Evolutionary conservation across 2,113 vertebrate genomes (phyloP).

Genomic region (Gallinago paraguaiae): DNA sequence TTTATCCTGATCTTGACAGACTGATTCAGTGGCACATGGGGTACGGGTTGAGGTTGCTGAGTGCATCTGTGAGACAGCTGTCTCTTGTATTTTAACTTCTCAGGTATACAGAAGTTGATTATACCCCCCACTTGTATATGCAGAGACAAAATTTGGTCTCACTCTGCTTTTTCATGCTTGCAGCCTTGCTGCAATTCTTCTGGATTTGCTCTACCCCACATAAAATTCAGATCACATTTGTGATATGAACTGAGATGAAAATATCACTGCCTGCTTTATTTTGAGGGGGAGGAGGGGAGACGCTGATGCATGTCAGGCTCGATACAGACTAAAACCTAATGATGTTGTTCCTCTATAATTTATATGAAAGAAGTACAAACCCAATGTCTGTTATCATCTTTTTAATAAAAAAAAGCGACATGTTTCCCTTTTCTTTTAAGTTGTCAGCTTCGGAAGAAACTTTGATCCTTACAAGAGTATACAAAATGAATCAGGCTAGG

Average conservation of each 20-base stretch:
- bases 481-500: neutral
- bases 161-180: neutral
- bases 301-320: accelerated
- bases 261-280: neutral
- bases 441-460: neutral
- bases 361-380: neutral
- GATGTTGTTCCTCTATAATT: neutral
- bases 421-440: neutral
- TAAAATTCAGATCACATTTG: neutral
- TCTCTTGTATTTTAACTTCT: neutral
- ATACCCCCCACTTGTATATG: accelerated
- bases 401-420: neutral
- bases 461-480: neutral
- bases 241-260: neutral
- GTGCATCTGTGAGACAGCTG: neutral
- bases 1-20: neutral
- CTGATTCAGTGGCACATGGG: neutral
- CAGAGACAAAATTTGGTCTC: neutral
- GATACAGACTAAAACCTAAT: neutral
- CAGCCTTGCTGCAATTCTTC: neutral
- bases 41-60: neutral
- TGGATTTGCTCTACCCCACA: neutral
- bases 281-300: neutral
- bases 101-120: neutral
- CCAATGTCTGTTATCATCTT: neutral